Conservation (phyloP, 1,140 invertebrate genomes). For the Sesamia nonagrioides region DNA sequence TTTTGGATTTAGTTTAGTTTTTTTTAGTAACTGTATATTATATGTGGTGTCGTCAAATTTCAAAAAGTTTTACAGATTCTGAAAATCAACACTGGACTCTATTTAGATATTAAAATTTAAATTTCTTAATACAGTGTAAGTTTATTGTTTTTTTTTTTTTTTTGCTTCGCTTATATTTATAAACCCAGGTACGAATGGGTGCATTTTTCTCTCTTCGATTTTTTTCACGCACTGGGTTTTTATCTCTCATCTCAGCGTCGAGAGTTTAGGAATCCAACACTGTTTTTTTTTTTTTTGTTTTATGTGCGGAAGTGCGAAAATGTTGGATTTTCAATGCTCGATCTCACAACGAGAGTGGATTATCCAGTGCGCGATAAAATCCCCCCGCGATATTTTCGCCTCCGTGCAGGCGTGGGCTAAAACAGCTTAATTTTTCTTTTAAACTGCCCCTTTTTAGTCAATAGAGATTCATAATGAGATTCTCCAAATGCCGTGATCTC, state of each 20-base stretch:
- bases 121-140: not conserved
- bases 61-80: not conserved
- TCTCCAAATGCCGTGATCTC: not conserved
- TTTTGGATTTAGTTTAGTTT: too few relatives aligned
- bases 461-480: not conserved
- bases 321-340: too few relatives aligned
- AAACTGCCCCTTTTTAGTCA: not conserved
- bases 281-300: too few relatives aligned
- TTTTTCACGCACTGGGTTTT: not conserved
- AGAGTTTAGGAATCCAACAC: too few relatives aligned
- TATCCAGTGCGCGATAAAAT: too few relatives aligned
- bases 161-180: slow-evolving; percentile 1
- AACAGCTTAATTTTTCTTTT: not conserved
- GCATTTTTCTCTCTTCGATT: too few relatives aligned
- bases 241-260: too few relatives aligned
- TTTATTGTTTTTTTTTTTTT: slow-evolving; percentile 26
- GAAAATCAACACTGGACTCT: not conserved
- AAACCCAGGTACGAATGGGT: too few relatives aligned
- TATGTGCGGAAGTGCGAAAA: too few relatives aligned
- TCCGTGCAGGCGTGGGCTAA: too few relatives aligned
- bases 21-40: not conserved
- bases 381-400: too few relatives aligned
- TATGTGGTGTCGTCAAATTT: not conserved
- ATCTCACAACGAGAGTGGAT: too few relatives aligned
- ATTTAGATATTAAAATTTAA: slow-evolving; percentile 6